These are phyloP conservation scores for Graptemys geographica DNA, from an alignment of 2,797 vertebrate genomes.

Conservation along the genomic window DNA sequence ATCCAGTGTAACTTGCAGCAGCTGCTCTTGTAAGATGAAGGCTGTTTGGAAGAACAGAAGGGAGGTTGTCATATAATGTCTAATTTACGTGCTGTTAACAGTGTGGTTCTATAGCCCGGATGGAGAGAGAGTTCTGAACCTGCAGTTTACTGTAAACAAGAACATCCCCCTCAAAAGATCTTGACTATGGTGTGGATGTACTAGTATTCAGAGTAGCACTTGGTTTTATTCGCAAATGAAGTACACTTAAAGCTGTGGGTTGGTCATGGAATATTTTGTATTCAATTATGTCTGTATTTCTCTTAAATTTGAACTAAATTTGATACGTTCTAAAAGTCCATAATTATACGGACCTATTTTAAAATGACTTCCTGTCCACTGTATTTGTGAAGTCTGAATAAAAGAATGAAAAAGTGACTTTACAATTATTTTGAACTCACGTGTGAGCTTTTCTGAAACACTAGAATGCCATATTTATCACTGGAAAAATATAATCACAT, in stretches of 20 bases:
- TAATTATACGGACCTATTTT: constrained; percentile 75
- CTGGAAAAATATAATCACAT: not conserved
- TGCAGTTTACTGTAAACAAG: constrained; percentile 16
- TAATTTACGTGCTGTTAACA: constrained; percentile 23
- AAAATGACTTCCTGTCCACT: constrained; percentile 75
- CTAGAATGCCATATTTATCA: not conserved
- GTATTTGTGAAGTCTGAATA: constrained; percentile 78
- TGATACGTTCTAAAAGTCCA: constrained; percentile 62
- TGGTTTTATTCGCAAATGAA: constrained; percentile 36
- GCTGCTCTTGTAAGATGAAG: constrained; percentile 51
- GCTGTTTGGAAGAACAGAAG: constrained; percentile 41
- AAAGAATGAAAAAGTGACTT: constrained; percentile 72
- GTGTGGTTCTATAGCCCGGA: not conserved
- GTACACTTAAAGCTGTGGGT: constrained; percentile 52
- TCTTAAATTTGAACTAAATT: constrained; percentile 65
- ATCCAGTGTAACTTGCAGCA: constrained; percentile 22
- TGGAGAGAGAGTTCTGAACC: constrained; percentile 26
- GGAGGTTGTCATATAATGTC: constrained; percentile 34
- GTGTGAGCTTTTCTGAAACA: constrained; percentile 54
- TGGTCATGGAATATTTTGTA: constrained; percentile 66
- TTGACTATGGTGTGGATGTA: constrained; percentile 57
- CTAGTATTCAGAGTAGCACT: constrained; percentile 44
- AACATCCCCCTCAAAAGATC: constrained; percentile 11
- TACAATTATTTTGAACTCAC: constrained; percentile 51
- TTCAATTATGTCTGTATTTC: not conserved